Evolutionary conservation across 2,797 vertebrate genomes (phyloP).

Genomic region (Champsocephalus esox): DNA sequence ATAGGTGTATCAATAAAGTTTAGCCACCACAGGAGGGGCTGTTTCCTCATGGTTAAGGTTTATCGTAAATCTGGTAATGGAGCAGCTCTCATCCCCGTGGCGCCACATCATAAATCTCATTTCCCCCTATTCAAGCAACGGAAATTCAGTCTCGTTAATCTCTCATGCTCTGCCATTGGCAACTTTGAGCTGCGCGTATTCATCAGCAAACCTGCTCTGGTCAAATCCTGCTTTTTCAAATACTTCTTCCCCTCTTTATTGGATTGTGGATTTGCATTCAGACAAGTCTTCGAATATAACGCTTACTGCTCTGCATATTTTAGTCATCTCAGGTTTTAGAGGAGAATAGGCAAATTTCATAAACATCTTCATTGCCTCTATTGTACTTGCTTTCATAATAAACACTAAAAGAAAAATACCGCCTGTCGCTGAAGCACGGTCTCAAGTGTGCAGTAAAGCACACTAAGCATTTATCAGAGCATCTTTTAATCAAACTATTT

Average conservation of each 20-base stretch:
- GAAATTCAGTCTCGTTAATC: conserved; percentile 88
- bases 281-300: conserved; percentile 28
- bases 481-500: conserved; percentile 82
- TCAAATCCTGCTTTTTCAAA: conserved; percentile 64
- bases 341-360: conserved; percentile 59
- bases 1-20: conserved; percentile 80
- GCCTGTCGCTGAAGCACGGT: conserved; percentile 32
- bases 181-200: conserved; percentile 83
- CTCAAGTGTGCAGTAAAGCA: conserved; percentile 23
- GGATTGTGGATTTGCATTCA: conserved; percentile 52
- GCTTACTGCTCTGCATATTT: conserved; percentile 36
- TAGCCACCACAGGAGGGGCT: conserved; percentile 76
- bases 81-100: conserved; percentile 82
- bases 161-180: conserved; percentile 80
- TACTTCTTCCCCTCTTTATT: conserved; percentile 40
- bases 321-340: conserved; percentile 29
- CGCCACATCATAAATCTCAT: conserved; percentile 87
- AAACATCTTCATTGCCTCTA: conserved; percentile 59
- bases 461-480: conserved; percentile 72
- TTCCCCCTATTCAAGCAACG: conserved; percentile 82
- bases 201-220: conserved; percentile 80
- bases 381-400: conserved; percentile 54
- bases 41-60: conserved; percentile 85
- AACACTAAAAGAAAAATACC: conserved; percentile 44
- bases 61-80: conserved; percentile 89